phyloP scores from a whole-genome alignment of 2,797 vertebrate species.

The Discoglossus pictus region DNA sequence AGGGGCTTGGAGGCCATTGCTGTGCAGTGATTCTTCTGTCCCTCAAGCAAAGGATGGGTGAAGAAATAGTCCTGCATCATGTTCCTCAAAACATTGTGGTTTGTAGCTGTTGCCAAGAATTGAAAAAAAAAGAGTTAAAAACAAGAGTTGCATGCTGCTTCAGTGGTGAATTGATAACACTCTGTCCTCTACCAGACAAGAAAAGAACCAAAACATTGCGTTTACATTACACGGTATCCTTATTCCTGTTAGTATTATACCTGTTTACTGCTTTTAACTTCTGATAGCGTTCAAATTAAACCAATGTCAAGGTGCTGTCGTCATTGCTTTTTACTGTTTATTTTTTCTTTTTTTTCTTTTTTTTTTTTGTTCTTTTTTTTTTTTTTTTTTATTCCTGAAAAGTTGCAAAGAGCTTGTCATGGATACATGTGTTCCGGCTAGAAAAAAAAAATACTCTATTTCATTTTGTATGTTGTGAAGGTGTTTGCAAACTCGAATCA shows the following conservation, averaged over 20 bases:
- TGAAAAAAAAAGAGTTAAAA: conserved; percentile 76
- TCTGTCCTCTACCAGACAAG: conserved; percentile 89
- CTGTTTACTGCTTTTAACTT: conserved; percentile 99
- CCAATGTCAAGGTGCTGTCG: conserved; percentile 99
- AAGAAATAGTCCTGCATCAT: conserved; percentile 88
- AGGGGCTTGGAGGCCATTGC: conserved; percentile 21
- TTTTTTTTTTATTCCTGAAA: conserved; percentile 87
- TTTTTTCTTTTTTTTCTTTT: conserved; percentile 85
- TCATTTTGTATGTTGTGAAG: conserved; percentile 97
- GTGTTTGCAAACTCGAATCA: conserved; percentile 96
- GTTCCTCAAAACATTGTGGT: conserved; percentile 97
- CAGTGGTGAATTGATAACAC: conserved; percentile 96
- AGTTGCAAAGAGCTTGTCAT: conserved; percentile 80
- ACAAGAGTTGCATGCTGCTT: conserved; percentile 99
- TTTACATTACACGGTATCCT: conserved; percentile 97
- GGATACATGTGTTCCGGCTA: conserved; percentile 86
- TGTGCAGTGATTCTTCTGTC: conserved; percentile 35
- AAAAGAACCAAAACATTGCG: conserved; percentile 95
- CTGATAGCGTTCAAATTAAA: conserved; percentile 98
- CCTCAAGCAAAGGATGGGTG: conserved; percentile 49
- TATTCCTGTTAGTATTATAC: conserved; percentile 94
- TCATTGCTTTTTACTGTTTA: conserved; percentile 97
- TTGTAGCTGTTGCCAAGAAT: conserved; percentile 99
- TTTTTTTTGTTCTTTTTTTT: conserved; percentile 77
- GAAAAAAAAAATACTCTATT: conserved; percentile 70